Base-by-base conservation (phyloP, 92 coral and sea anemone genomes). In the Epizoanthus illoricatus region DNA sequence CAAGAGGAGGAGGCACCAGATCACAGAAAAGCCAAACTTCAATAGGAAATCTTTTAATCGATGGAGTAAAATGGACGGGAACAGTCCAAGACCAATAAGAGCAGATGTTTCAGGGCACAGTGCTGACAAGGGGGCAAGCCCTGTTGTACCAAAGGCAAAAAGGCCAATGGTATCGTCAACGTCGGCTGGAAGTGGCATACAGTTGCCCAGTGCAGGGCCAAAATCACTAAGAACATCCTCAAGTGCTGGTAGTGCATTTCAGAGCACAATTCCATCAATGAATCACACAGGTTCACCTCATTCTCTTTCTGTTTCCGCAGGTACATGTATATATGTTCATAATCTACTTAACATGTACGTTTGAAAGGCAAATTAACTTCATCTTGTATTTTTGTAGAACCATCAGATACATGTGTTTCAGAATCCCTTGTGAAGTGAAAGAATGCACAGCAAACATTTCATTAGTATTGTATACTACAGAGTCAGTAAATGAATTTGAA, bases 21-120 rank as follows among this genome's bases (percentile, higher is more conserved):
- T 83, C 36, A 58, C 74, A 66, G 86, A 73, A 28, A 83, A 82
- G 65, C 81, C 92, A n/a, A 85, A 73, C 28, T 69, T 93, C 4
- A 73, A 57, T 55, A 86, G 91, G 74, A 74, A 80, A 4, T 88
- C 97, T 19, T 93, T 93, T 81, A 76, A 89, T 5, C 92, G 97
- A 10, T 90, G 90, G 91, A 87, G 90, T 84, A 87, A 81, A 71
- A 91, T 86, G 95, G 89, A 81, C 11, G 85, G 83, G 42, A 89
- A 75, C 18, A 84, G 69, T 71, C 95, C 93, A 49, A 95, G 88
- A 80, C 84, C 73, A 47, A 45, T 88, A 65, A 66, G 69, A 28
- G 69, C 64, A 47, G 40, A 58, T 72, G 85, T 69, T 6, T 45
- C 52, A 33, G 89, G 72, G 56, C 88, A 85, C 65, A 71, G 43